Conservation (phyloP, 2,797 vertebrate species). For the Steatocranus sp. region DNA sequence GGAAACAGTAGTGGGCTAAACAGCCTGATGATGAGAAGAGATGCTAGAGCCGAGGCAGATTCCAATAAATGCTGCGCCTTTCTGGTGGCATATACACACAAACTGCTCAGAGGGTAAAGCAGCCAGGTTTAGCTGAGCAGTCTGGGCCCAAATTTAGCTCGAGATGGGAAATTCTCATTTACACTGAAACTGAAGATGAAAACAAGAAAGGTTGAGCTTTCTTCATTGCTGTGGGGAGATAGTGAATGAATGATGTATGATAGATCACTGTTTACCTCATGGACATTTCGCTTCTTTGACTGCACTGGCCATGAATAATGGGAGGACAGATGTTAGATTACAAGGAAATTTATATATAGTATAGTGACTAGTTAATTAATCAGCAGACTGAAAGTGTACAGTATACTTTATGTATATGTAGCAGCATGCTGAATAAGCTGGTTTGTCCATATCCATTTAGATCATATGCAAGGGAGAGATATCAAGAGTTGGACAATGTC, state of each 20-base stretch:
- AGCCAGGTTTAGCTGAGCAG: constrained; percentile 1
- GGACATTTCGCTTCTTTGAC: background rate
- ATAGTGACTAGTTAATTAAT: constrained; percentile 12
- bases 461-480: background rate
- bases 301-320: background rate
- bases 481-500: background rate
- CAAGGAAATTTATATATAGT: background rate
- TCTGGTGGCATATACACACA: constrained; percentile 23
- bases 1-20: constrained; percentile 38
- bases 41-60: constrained; percentile 17
- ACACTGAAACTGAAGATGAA: background rate
- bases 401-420: background rate
- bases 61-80: constrained; percentile 24
- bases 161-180: constrained; percentile 4
- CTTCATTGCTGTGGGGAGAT: background rate
- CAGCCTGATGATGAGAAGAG: constrained; percentile 16
- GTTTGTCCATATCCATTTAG: background rate
- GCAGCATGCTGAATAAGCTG: background rate
- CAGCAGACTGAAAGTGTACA: background rate
- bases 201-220: background rate
- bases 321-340: background rate
- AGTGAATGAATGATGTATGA: background rate
- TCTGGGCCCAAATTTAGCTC: constrained; percentile 8
- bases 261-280: background rate
- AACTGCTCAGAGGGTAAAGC: constrained; percentile 16